phyloP scores from a whole-genome alignment of 1,140 invertebrate species.

The Bombus affinis region DNA sequence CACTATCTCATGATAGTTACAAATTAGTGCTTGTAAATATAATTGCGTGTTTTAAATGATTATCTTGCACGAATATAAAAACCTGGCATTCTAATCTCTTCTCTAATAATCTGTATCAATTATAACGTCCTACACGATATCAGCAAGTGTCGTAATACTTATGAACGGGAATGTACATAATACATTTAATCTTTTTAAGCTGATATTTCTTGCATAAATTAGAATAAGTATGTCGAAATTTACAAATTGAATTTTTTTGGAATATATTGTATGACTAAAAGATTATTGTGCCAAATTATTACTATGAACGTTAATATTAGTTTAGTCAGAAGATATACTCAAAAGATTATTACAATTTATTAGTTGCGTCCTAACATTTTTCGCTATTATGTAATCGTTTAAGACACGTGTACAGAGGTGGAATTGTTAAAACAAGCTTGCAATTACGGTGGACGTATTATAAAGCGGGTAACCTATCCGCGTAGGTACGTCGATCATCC shows the following conservation, averaged over 20 bases:
- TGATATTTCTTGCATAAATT: background rate
- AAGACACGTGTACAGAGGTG: background rate
- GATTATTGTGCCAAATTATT: background rate
- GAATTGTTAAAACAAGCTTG: background rate
- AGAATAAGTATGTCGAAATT: background rate
- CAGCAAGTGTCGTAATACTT: background rate
- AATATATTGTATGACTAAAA: background rate
- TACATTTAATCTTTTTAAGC: background rate
- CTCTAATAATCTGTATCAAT: background rate
- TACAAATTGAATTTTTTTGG: background rate
- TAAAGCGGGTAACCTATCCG: background rate
- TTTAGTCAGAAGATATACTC: background rate
- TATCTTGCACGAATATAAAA: background rate
- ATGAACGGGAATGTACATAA: background rate
- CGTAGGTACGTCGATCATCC: background rate
- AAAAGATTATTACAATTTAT: background rate
- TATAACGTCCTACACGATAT: background rate
- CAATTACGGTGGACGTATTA: background rate
- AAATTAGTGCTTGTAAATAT: background rate
- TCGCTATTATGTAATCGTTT: background rate
- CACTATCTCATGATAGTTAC: background rate
- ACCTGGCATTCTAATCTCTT: background rate
- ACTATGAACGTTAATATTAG: background rate
- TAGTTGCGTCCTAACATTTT: background rate
- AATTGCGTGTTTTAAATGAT: background rate